A percentile compares a stretch with the other conserved stretches of the same genome.
phyloP scores from a whole-genome alignment of 2,888 invertebrate genomes.

The Argyresthia albistria region DNA sequence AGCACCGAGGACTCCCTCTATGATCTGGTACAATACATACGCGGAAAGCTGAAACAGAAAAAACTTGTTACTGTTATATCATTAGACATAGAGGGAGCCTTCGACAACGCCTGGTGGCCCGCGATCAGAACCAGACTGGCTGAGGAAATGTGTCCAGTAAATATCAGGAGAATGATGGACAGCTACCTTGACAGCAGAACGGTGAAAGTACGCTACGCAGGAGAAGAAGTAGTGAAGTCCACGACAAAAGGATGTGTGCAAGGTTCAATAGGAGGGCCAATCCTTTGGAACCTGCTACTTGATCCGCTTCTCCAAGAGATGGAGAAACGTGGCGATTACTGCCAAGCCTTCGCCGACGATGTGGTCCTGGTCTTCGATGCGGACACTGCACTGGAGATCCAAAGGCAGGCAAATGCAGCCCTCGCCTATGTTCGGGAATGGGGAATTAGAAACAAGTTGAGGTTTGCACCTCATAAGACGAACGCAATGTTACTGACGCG shows the following conservation, averaged over 20 bases:
- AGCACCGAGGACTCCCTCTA: conserved; percentile 6
- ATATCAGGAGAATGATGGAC: not conserved
- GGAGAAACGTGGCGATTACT: too few relatives aligned
- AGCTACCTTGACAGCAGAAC: not conserved
- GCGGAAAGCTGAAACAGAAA: not conserved
- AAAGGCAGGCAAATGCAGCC: not conserved
- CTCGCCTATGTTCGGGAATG: not conserved
- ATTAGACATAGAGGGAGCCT: conserved; percentile 11
- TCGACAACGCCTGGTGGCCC: conserved; percentile 11
- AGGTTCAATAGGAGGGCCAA: not conserved
- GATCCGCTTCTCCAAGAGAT: too few relatives aligned
- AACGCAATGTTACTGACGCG: not conserved
- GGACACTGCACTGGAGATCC: too few relatives aligned
- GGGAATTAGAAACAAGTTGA: not conserved
- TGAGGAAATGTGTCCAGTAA: not conserved
- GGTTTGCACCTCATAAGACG: not conserved
- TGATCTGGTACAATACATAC: not conserved
- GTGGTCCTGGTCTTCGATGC: too few relatives aligned
- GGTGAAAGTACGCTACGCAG: not conserved
- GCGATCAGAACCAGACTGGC: not conserved
- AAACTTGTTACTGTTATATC: not conserved
- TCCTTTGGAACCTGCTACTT: too few relatives aligned
- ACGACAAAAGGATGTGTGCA: not conserved
- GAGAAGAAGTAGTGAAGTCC: not conserved
- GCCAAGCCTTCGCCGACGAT: too few relatives aligned